phyloP scores from a whole-genome alignment of 2,888 invertebrate genomes.

The Cataglyphis altisquamis region DNA sequence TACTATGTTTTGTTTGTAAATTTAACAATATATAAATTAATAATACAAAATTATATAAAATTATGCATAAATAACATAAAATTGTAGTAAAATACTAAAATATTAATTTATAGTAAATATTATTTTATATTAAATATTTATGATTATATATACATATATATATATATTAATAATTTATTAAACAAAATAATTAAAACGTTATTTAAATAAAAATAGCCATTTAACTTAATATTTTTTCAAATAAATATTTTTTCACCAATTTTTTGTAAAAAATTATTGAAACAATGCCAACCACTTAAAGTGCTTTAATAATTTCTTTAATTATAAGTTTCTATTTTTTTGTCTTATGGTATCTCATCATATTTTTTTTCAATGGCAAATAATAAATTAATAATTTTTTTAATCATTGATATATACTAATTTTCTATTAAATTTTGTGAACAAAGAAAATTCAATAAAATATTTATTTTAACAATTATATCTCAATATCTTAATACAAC shows the following conservation, averaged over 20 bases:
- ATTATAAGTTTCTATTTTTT: not conserved
- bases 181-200: not conserved
- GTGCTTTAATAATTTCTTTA: not conserved
- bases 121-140: not conserved
- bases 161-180: not conserved
- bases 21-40: not conserved
- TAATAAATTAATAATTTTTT: not conserved
- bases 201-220: slow-evolving; percentile 1
- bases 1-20: not conserved
- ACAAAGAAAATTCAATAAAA: not conserved
- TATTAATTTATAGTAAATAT: not conserved
- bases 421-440: not conserved
- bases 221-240: not conserved
- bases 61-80: not conserved
- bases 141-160: not conserved
- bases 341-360: not conserved
- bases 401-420: not conserved
- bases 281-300: not conserved
- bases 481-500: too few species aligned
- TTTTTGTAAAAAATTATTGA: not conserved
- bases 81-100: not conserved
- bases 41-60: not conserved
- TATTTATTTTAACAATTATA: not conserved
- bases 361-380: not conserved
- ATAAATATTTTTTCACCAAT: not conserved